Percentiles rank a stretch among this genome's conserved stretches.
phyloP scores from a whole-genome alignment of 2,113 vertebrate species.

The Nothobranchius kuhntae region DNA sequence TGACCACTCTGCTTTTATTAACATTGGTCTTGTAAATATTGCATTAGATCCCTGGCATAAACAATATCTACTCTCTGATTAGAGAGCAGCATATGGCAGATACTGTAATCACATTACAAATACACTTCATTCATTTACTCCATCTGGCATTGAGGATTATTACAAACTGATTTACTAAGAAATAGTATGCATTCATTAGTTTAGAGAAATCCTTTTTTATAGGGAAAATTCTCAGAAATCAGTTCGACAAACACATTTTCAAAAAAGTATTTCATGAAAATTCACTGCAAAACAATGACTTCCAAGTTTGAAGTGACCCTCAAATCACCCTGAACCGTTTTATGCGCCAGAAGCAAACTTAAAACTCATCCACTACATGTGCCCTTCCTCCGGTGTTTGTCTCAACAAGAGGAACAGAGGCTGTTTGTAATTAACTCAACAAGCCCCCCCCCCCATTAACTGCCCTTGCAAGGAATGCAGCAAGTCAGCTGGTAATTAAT shows the following conservation, averaged over 20 bases:
- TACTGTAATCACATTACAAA: constrained; percentile 66
- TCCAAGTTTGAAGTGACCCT: constrained; percentile 86
- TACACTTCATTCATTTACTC: constrained; percentile 35
- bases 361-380: constrained; percentile 78
- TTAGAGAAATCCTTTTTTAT: constrained; percentile 50
- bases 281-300: constrained; percentile 85
- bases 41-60: constrained; percentile 91
- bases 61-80: constrained; percentile 72
- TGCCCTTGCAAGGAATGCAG: constrained; percentile 65
- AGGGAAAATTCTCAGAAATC: too few relatives aligned
- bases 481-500: constrained; percentile 76
- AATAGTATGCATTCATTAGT: constrained; percentile 2
- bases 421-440: constrained; percentile 76
- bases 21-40: constrained; percentile 98
- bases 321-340: constrained; percentile 84
- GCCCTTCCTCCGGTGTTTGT: constrained; percentile 69
- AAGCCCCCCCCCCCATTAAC: constrained; percentile 64
- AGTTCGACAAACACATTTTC: too few relatives aligned
- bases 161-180: not conserved
- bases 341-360: constrained; percentile 85
- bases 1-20: constrained; percentile 98
- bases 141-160: constrained; percentile 1
- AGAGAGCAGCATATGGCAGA: constrained; percentile 51
- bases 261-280: not conserved
- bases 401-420: constrained; percentile 45